phyloP scores from a whole-genome alignment of 2,888 invertebrate species.

The Hydrotaea cyrtoneurina region DNA sequence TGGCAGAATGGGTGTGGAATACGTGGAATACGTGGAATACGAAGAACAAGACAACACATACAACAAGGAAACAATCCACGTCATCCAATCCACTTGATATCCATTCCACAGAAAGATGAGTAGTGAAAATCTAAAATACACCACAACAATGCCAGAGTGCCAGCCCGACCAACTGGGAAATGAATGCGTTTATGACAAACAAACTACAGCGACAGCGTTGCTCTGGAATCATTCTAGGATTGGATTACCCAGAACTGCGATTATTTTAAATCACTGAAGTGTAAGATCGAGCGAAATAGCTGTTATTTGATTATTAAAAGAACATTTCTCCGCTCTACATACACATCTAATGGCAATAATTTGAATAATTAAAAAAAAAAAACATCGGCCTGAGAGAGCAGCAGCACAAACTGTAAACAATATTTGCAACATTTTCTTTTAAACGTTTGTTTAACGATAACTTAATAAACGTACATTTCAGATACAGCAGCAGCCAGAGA shows the following conservation, averaged over 20 bases:
- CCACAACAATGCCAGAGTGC: background rate
- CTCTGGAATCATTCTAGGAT: slow-evolving; percentile 13
- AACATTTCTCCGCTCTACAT: slow-evolving; percentile 64
- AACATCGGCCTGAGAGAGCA: too few relatives aligned
- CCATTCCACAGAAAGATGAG: slow-evolving; percentile 38
- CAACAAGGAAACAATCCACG: slow-evolving; percentile 39
- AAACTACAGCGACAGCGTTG: background rate
- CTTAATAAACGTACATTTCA: slow-evolving; percentile 3
- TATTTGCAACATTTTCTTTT: slow-evolving; percentile 13
- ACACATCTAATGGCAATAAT: slow-evolving; percentile 49
- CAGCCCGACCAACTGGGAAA: too few relatives aligned
- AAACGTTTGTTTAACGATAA: background rate
- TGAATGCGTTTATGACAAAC: background rate
- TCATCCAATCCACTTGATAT: slow-evolving; percentile 36
- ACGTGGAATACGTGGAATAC: background rate
- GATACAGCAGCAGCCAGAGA: background rate
- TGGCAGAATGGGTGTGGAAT: background rate
- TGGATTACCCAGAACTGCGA: slow-evolving; percentile 37
- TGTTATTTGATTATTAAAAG: slow-evolving; percentile 54
- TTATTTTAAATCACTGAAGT: slow-evolving; percentile 17
- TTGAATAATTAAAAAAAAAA: slow-evolving; percentile 16
- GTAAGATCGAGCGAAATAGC: background rate
- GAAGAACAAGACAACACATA: background rate
- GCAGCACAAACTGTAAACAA: slow-evolving; percentile 14
- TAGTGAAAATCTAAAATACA: slow-evolving; percentile 23